Conservation (phyloP, 37 sponge, comb jelly and placozoan species). For the Geodia barretti region DNA sequence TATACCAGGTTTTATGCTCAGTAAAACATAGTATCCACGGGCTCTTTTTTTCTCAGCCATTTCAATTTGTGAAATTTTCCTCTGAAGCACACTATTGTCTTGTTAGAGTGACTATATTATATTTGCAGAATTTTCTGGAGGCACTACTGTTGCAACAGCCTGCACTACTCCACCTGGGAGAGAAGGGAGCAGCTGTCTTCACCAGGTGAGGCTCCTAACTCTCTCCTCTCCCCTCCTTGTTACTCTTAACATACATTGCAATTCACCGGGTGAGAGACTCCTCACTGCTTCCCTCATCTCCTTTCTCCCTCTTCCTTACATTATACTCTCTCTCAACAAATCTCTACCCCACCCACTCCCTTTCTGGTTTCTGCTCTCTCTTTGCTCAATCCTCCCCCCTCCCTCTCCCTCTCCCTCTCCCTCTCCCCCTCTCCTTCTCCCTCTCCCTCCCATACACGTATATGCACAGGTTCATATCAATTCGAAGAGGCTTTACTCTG, state of each 20-base stretch:
- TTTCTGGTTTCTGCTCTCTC: no score
- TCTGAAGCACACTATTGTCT: neutral
- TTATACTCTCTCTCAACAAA: no score
- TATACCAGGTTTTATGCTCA: neutral
- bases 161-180: conserved; percentile 63
- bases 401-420: no score
- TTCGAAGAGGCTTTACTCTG: conserved; percentile 58
- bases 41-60: neutral
- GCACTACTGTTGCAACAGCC: conserved; percentile 76
- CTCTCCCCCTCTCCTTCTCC: no score
- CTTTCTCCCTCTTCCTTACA: no score
- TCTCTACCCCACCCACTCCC: no score
- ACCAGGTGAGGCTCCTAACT: conserved; percentile 43
- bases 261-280: neutral
- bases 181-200: conserved; percentile 68
- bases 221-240: neutral
- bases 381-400: no score
- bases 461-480: conserved; percentile 64
- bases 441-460: no score
- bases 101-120: no score
- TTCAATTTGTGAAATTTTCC: neutral
- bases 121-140: conserved; percentile 61
- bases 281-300: no score
- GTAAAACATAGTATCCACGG: neutral
- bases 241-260: neutral